Evolutionary conservation across 2,888 invertebrate genomes (phyloP), one percentile per base, ranked within the genome.

Genomic region (Eupithecia subfuscata): DNA sequence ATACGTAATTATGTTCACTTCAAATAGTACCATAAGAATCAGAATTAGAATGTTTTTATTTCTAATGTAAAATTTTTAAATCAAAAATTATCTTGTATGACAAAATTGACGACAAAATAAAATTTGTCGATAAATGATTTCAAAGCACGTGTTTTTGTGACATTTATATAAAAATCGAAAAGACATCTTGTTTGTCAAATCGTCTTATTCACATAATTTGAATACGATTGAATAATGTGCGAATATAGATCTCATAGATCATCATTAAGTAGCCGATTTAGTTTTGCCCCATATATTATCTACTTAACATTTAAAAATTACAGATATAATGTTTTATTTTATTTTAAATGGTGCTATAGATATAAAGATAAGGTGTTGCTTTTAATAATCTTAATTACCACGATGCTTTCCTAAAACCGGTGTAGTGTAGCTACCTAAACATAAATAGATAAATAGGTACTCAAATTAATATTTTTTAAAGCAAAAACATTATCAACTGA

Each of bases 301-400:
- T 52, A 64, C 45, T 76, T 76, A 76, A 70, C 75, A 75, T 75
- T 75, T 72, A 60, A 25, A 75, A 67, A 72, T 69, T 65, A 52
- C 34, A 34, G n/a, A 14, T 63, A 11, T 45, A 30, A 14, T 25
- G 45, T 34, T 22, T 34, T 52, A 70, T 67, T 64, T 52, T 52
- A 56, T 56, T 16, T 45, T n/a, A 34, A 11, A 60, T 69, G 5
- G 25, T 65, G 30, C 22, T 67, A 30, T 30, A 56, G 65, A 67
- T 40, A n/a, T 18, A 34, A 22, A 64, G 9, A 64, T 34, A 34
- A 25, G 14, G 18, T 11, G 18, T 34, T 64, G 9, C 34, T 34
- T 64, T 1, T 34, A 34, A 34, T 30, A 34, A 34, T 34, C 22
- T 40, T 40, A 40, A 64, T 34, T 64, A 64, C 11, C 1, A 34